Conservation (phyloP, 1,140 invertebrate genomes). For the Coptotermes formosanus region DNA sequence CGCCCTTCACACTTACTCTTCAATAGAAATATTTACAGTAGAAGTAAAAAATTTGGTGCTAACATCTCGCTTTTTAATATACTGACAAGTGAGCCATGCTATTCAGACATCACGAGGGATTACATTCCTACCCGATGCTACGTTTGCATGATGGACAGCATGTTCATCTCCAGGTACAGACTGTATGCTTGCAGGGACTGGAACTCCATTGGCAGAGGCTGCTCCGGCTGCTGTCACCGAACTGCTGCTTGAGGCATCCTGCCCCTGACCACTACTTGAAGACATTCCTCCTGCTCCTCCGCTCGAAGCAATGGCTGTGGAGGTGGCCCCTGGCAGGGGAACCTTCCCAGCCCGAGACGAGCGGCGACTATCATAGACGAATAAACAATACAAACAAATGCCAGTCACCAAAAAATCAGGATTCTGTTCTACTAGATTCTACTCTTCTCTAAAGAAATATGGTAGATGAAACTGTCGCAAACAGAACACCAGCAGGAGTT, state of each 20-base stretch:
- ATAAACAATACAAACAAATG: conserved; percentile 36
- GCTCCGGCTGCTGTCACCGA: conserved; percentile 8
- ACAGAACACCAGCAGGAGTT: no score
- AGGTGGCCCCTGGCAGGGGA: conserved; percentile 41
- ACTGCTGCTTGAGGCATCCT: conserved; percentile 28
- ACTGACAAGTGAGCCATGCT: no score
- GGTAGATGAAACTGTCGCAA: no score
- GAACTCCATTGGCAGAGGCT: conserved; percentile 27
- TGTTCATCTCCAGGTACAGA: not conserved
- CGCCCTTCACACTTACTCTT: no score
- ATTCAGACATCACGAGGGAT: no score
- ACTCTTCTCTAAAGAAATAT: no score
- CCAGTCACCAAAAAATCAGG: not conserved
- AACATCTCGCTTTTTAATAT: no score
- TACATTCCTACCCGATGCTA: not conserved
- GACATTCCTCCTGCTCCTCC: conserved; percentile 46
- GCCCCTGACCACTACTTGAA: conserved; percentile 43
- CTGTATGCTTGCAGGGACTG: not conserved
- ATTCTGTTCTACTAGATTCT: no score
- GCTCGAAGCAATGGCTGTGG: conserved; percentile 37
- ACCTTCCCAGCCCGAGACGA: conserved; percentile 58
- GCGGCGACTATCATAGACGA: conserved; percentile 56
- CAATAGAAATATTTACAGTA: no score
- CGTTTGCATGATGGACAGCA: not conserved
- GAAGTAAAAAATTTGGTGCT: no score